Percentiles rank a stretch among this genome's conserved stretches.
Conservation (phyloP, 2,797 vertebrate genomes). For the Eptatretus atami region DNA sequence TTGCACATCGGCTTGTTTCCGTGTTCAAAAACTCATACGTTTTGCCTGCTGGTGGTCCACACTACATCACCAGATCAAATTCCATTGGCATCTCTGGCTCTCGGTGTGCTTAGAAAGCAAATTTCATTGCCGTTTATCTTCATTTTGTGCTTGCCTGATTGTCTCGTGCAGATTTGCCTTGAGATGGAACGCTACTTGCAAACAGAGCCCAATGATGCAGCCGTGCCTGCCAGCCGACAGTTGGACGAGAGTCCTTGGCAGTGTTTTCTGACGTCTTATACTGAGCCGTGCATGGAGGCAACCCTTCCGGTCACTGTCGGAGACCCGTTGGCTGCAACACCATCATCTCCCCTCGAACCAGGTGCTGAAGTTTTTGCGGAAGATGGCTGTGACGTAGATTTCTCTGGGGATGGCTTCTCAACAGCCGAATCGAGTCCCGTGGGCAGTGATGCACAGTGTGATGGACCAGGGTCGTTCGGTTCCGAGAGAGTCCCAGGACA, state of each 20-base stretch:
- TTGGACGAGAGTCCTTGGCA: conserved; percentile 5
- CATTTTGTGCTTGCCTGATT: no score
- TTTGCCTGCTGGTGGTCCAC: no score
- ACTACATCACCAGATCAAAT: no score
- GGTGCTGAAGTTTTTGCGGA: no score
- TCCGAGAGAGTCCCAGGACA: not conserved
- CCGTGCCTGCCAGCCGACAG: not conserved
- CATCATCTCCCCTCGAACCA: not conserved
- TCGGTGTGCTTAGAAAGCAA: no score
- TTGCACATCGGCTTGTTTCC: no score
- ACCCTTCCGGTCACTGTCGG: not conserved
- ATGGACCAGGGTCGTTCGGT: not conserved
- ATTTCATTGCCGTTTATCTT: no score
- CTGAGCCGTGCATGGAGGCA: not conserved
- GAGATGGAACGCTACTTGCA: conserved; percentile 3
- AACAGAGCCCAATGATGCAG: not conserved
- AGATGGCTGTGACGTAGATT: no score
- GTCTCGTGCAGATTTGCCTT: not conserved
- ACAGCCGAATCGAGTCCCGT: not conserved
- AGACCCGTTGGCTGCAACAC: not conserved
- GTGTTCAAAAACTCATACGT: no score
- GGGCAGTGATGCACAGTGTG: not conserved
- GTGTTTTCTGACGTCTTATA: not conserved
- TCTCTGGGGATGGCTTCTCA: not conserved
- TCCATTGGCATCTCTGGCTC: no score